Percentiles rank a stretch among this genome's conserved stretches.
These are phyloP conservation scores for Odontocolon sp. DNA, from an alignment of 2,888 invertebrate species.

Conservation along the genomic window DNA sequence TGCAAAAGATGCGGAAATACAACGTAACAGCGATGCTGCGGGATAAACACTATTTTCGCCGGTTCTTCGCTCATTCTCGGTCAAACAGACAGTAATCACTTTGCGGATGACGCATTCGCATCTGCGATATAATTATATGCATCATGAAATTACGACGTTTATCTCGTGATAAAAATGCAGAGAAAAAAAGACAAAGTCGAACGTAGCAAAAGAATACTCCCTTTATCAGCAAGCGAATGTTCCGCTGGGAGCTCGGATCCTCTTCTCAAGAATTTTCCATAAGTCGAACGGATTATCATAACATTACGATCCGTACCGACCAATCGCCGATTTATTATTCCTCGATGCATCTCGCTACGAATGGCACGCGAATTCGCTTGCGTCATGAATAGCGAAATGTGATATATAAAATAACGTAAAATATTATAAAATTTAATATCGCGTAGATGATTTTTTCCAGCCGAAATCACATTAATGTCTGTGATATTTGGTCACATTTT, in stretches of 20 bases:
- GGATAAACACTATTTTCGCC: neutral
- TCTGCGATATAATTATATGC: neutral
- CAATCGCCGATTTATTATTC: slow-evolving; percentile 28
- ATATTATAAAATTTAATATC: neutral
- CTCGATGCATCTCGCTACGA: neutral
- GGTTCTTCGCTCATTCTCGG: too few relatives aligned
- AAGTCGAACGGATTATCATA: slow-evolving; percentile 26
- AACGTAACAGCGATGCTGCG: neutral
- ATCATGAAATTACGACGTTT: neutral
- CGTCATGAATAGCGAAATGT: slow-evolving; percentile 28
- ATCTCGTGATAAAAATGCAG: neutral
- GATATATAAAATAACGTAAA: neutral
- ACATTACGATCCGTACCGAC: neutral
- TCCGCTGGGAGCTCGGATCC: neutral
- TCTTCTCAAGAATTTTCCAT: neutral
- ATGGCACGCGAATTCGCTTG: neutral
- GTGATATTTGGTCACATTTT: too few relatives aligned
- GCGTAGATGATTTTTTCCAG: neutral
- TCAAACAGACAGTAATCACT: too few relatives aligned
- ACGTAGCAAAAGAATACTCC: neutral
- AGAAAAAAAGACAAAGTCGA: neutral
- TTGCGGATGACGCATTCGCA: neutral
- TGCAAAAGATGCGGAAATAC: slow-evolving; percentile 21
- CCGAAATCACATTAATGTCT: too few relatives aligned
- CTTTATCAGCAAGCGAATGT: neutral